Evolutionary conservation across 2,113 vertebrate species (phyloP).

Genomic region (Brachyhypopomus gauderio): DNA sequence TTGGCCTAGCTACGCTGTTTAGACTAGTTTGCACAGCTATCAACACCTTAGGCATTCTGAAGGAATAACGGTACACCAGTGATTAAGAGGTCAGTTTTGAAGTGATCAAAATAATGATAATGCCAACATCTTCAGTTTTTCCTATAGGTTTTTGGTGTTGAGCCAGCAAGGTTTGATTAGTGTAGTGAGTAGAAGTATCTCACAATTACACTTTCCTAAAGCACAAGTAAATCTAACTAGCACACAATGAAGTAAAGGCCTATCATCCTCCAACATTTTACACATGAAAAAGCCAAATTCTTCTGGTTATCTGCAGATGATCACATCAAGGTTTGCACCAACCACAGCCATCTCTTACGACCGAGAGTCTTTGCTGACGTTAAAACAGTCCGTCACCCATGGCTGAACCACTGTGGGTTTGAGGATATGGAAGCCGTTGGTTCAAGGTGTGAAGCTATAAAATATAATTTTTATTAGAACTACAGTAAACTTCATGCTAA

Average conservation of each 20-base stretch:
- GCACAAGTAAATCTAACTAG: not conserved
- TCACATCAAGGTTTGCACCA: slow-evolving; percentile 7
- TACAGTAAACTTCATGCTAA: too few species aligned
- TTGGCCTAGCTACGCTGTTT: not conserved
- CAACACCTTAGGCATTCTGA: not conserved
- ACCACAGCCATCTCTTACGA: not conserved
- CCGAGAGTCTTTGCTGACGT: slow-evolving; percentile 10
- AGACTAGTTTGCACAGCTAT: not conserved
- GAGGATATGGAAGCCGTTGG: too few species aligned
- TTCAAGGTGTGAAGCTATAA: too few species aligned
- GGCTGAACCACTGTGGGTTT: not conserved
- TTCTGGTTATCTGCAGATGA: slow-evolving; percentile 3
- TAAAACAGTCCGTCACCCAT: not conserved
- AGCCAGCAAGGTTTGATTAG: not conserved
- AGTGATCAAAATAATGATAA: not conserved
- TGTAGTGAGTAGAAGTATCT: not conserved
- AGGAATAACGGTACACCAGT: not conserved
- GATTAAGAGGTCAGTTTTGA: not conserved
- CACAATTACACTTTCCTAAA: slow-evolving; percentile 4
- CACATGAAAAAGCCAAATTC: not conserved
- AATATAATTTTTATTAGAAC: too few species aligned
- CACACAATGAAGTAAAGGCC: not conserved
- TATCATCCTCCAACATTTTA: not conserved
- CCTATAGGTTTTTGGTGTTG: not conserved
- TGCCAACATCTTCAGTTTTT: not conserved